Percentiles rank a stretch among this genome's conserved stretches.
phyloP scores from a whole-genome alignment of 2,113 vertebrate species.

The Telmatochromis sp. region DNA sequence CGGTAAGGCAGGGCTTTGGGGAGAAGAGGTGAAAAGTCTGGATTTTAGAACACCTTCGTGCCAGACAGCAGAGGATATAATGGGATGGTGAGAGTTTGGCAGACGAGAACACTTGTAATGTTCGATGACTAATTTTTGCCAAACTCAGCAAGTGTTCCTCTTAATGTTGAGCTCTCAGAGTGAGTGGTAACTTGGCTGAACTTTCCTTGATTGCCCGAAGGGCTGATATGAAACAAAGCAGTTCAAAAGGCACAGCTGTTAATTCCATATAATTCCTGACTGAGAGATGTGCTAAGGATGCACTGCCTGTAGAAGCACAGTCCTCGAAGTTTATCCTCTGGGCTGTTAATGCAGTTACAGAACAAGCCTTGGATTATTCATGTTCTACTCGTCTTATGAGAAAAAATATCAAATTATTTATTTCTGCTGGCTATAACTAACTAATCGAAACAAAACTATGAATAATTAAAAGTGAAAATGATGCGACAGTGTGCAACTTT shows the following conservation, averaged over 20 bases:
- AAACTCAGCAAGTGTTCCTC: slow-evolving; percentile 1
- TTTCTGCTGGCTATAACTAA: background rate
- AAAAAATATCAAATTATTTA: background rate
- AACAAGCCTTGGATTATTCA: background rate
- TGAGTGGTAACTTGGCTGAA: slow-evolving; percentile 40
- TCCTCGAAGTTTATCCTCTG: background rate
- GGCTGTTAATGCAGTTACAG: background rate
- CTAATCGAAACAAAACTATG: background rate
- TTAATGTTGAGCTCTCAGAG: slow-evolving; percentile 1
- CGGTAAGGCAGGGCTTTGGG: background rate
- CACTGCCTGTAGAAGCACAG: background rate
- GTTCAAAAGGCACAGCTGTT: slow-evolving; percentile 43
- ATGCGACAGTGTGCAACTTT: background rate
- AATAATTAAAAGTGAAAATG: background rate
- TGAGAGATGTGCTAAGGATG: background rate
- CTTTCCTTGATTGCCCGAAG: slow-evolving; percentile 21
- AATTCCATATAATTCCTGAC: background rate
- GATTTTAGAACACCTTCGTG: background rate
- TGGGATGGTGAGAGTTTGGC: background rate
- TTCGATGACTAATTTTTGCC: slow-evolving; percentile 37
- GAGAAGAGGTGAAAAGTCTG: background rate
- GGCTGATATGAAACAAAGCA: slow-evolving; percentile 24
- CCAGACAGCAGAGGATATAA: background rate
- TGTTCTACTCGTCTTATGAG: background rate
- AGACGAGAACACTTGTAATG: background rate